phyloP scores from a whole-genome alignment of 1,140 invertebrate genomes.

The Pectinophora gossypiella region DNA sequence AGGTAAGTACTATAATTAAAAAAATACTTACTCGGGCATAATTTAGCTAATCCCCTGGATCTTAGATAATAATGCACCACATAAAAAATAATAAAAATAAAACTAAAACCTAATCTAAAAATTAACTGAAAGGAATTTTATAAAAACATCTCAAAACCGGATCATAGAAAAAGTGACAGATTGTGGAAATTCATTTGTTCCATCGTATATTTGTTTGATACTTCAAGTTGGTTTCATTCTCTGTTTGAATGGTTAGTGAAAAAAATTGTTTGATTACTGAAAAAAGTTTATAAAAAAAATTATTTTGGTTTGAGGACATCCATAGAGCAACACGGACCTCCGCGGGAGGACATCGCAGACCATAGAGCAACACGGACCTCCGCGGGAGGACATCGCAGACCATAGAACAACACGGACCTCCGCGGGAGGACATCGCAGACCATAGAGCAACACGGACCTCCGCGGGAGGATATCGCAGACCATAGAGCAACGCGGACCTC shows the following conservation, averaged over 20 bases:
- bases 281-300: too few relatives aligned
- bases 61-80: slow-evolving; percentile 30
- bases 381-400: too few relatives aligned
- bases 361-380: too few relatives aligned
- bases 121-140: slow-evolving; percentile 57
- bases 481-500: too few relatives aligned
- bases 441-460: too few relatives aligned
- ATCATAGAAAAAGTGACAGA: slow-evolving; percentile 45
- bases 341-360: too few relatives aligned
- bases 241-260: not conserved
- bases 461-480: too few relatives aligned
- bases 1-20: not conserved
- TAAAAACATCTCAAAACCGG: slow-evolving; percentile 54
- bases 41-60: slow-evolving; percentile 33
- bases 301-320: too few relatives aligned
- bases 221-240: slow-evolving; percentile 20
- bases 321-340: too few relatives aligned
- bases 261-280: too few relatives aligned
- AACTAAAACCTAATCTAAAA: slow-evolving; percentile 54
- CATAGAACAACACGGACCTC: too few relatives aligned
- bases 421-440: too few relatives aligned
- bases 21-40: slow-evolving; percentile 58
- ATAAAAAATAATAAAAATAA: slow-evolving; percentile 41
- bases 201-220: slow-evolving; percentile 4
- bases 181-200: slow-evolving; percentile 20